Evolutionary conservation across 1,140 invertebrate species (phyloP).

Genomic region (Matsumurasca onukii): DNA sequence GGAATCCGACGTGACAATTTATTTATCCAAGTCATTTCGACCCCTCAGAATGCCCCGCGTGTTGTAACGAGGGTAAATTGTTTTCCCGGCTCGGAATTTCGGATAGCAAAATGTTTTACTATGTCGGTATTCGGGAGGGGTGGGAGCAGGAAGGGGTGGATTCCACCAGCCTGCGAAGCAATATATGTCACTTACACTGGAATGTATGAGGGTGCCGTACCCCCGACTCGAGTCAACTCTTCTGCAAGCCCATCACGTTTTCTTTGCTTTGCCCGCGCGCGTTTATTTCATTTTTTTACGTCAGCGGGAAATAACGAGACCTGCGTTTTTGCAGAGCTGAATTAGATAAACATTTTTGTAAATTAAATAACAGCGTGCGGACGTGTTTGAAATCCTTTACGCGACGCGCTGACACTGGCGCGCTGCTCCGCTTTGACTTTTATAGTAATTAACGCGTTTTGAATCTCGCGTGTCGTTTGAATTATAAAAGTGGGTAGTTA

Average conservation of each 20-base stretch:
- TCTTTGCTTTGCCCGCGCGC: conserved; percentile 8
- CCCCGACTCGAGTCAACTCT: neutral
- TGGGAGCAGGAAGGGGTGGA: conserved; percentile 5
- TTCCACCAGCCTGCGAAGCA: conserved; percentile 32
- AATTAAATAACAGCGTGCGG: no score
- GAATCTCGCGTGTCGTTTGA: no score
- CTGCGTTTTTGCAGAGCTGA: no score
- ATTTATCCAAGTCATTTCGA: conserved; percentile 4
- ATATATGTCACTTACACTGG: conserved; percentile 37
- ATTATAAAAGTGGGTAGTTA: no score
- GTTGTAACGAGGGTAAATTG: conserved; percentile 33
- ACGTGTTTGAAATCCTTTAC: no score
- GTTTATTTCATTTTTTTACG: conserved; percentile 11
- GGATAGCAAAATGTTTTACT: conserved; percentile 35
- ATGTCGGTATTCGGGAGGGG: conserved; percentile 32
- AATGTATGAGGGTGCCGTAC: conserved; percentile 25
- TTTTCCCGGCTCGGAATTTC: conserved; percentile 29
- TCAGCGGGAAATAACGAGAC: no score
- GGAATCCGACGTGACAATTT: conserved; percentile 9
- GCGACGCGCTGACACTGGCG: no score
- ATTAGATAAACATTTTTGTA: no score
- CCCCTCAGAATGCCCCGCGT: conserved; percentile 15
- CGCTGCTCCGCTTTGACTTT: no score
- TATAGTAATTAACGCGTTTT: no score
- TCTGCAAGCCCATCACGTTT: conserved; percentile 10